These are phyloP conservation scores for Australoheros facetus DNA, from an alignment of 2,797 vertebrate genomes.

Conservation along the genomic window DNA sequence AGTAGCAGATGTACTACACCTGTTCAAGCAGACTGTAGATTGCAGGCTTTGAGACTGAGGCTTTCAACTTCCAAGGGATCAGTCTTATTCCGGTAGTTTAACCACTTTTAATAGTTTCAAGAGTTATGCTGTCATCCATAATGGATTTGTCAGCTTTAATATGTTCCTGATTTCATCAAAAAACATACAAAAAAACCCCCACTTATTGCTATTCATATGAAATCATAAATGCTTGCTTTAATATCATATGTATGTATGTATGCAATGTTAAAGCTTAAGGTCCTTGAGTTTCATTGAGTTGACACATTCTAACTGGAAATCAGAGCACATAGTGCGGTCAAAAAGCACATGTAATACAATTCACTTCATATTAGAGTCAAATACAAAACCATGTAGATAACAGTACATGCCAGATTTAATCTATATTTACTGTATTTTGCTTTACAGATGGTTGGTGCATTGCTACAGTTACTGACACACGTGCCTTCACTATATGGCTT, in stretches of 20 bases:
- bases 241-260: too few relatives aligned
- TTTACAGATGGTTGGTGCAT: background rate
- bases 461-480: conserved; percentile 26
- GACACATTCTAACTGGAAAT: background rate
- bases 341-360: background rate
- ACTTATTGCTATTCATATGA: background rate
- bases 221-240: background rate
- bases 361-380: background rate
- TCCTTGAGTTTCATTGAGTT: too few relatives aligned
- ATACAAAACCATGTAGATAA: background rate
- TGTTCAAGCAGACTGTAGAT: conserved; percentile 84
- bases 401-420: background rate
- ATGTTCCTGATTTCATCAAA: conserved; percentile 80
- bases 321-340: background rate
- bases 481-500: background rate
- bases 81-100: conserved; percentile 72
- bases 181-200: background rate
- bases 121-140: conserved; percentile 77
- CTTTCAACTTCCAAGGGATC: conserved; percentile 62
- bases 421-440: background rate
- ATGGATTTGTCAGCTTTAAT: conserved; percentile 70
- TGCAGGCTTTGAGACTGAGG: conserved; percentile 79
- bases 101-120: conserved; percentile 74
- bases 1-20: conserved; percentile 64
- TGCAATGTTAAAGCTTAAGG: too few relatives aligned